A percentile compares a stretch with the other conserved stretches of the same genome.
phyloP scores from a whole-genome alignment of 2,113 vertebrate species.

The Notarius quadriscutis region DNA sequence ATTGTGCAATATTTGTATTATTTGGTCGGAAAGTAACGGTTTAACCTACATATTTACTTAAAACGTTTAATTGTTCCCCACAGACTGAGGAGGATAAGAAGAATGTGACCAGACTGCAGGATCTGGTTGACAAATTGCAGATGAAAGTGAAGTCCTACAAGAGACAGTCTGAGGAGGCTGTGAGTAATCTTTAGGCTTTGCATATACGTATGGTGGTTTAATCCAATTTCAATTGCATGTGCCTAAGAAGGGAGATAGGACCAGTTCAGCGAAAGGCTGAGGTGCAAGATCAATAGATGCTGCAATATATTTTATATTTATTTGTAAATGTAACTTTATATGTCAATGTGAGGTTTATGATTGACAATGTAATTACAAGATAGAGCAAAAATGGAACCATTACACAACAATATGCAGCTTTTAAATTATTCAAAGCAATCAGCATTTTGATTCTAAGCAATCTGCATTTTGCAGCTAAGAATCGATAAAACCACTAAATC shows the following conservation, averaged over 20 bases:
- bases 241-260: not conserved
- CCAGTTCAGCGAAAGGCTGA: not conserved
- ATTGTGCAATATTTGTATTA: not conserved
- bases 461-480: not conserved
- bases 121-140: constrained; percentile 80
- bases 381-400: not conserved
- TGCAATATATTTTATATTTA: not conserved
- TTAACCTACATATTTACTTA: not conserved
- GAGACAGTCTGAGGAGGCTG: constrained; percentile 74
- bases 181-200: constrained; percentile 59
- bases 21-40: not conserved
- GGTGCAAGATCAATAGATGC: not conserved
- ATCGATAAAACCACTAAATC: not conserved
- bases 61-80: not conserved
- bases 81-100: constrained; percentile 80
- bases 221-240: not conserved
- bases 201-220: not conserved
- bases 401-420: not conserved
- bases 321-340: not conserved
- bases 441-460: too few species aligned
- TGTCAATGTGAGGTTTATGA: not conserved
- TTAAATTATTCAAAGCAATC: not conserved
- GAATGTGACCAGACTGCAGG: constrained; percentile 74
- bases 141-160: constrained; percentile 79
- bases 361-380: not conserved